A percentile compares a stretch with the other conserved stretches of the same genome.
Evolutionary conservation across 2,888 invertebrate genomes (phyloP).

Genomic region (Erebia palarica): DNA sequence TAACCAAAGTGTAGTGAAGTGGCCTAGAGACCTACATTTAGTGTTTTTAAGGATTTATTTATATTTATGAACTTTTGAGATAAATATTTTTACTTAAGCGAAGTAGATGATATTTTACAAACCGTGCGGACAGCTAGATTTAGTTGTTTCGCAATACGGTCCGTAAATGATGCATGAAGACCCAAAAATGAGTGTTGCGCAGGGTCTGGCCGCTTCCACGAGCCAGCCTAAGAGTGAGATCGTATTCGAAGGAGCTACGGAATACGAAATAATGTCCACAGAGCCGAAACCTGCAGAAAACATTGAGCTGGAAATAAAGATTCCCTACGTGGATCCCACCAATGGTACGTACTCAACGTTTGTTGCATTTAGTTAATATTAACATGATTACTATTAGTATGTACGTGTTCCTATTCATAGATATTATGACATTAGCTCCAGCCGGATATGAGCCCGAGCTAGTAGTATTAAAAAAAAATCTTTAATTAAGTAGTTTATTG

Average conservation of each 20-base stretch:
- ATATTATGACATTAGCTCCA: constrained; percentile 26
- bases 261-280: constrained; percentile 73
- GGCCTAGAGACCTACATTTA: constrained; percentile 94
- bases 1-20: constrained; percentile 92
- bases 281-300: constrained; percentile 75
- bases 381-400: constrained; percentile 25
- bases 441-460: constrained; percentile 26
- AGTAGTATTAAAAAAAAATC: background rate
- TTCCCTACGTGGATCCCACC: constrained; percentile 83
- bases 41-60: constrained; percentile 66
- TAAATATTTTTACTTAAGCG: constrained; percentile 78
- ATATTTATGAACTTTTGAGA: constrained; percentile 80
- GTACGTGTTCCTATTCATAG: constrained; percentile 28
- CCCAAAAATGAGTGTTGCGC: constrained; percentile 85
- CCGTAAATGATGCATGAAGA: constrained; percentile 86
- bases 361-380: constrained; percentile 17
- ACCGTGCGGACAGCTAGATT: constrained; percentile 56
- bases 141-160: constrained; percentile 69
- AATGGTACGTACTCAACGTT: constrained; percentile 77
- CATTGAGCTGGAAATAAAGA: constrained; percentile 83
- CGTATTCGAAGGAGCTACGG: constrained; percentile 69
- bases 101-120: constrained; percentile 66
- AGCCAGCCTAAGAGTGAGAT: constrained; percentile 77
- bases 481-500: no score
- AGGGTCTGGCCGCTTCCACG: constrained; percentile 85